Base-by-base conservation (phyloP, 2,797 vertebrate species). In the Melanotaenia parkinsoni region DNA sequence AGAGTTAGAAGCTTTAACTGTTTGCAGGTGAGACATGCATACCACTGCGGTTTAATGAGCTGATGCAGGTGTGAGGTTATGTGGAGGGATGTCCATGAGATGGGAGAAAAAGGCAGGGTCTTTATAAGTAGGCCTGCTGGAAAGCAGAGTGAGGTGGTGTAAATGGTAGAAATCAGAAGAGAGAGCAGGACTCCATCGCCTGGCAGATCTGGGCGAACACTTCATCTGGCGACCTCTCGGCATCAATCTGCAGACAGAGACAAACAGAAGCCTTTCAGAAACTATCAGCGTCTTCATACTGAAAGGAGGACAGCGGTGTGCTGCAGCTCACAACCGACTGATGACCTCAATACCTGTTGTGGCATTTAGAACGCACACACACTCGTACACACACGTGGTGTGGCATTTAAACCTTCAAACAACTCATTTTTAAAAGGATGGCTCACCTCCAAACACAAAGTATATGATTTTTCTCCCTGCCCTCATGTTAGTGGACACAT, bases 191-290 rank as follows among this genome's bases (percentile, higher is more conserved):
- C 83, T 97, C 96, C 82, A 98, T 82, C 50, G 83, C 92, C 89
- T 89, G 86, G 88, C 96, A 97, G 88, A 97, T 92, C 90, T 96
- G 96, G 83, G 94, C 88, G 62, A 98, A 97, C 82, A 97, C 96
- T 37, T 97, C 94, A 1, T 97, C 96, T 0, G 95, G 95, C 2
- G 94, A 91, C 82, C 91, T 92, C 86, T 98, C 98, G 0, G 95
- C 97, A 32, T 98, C 96, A 62, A 98, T 92, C 98, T 99, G 75
- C 65, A 63, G 81, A 74, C 11, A 16, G 51, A 83, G 72, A 80
- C 63, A 78, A 64, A 76, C n/a, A 1, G 16, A 76, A 61, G 32
- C 47, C 62, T 73, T 76, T 83, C 35, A 60, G 4, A 68, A 60
- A 9, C 8, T 51, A 35, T 18, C 58, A 60, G 58, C 2, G 20